A percentile compares a stretch with the other conserved stretches of the same genome.
These are phyloP conservation scores for Poliocrania exsul DNA, from an alignment of 2,797 vertebrate genomes.

Conservation along the genomic window DNA sequence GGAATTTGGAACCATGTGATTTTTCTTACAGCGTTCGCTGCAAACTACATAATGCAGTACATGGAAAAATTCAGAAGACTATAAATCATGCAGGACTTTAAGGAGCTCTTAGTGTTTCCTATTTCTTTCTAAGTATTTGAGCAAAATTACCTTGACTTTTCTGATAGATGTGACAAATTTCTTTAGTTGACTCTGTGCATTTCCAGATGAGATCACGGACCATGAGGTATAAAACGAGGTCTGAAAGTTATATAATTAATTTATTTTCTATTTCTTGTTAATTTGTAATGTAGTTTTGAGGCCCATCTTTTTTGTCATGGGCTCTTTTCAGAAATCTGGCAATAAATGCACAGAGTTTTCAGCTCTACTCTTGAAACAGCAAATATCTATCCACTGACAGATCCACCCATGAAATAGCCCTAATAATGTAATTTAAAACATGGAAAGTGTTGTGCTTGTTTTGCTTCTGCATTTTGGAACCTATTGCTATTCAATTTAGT, in stretches of 20 bases:
- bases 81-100: slow-evolving; percentile 52
- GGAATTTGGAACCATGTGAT: slow-evolving; percentile 47
- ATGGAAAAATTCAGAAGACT: slow-evolving; percentile 6
- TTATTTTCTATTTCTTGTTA: background rate
- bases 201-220: background rate
- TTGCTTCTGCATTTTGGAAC: slow-evolving; percentile 61
- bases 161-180: slow-evolving; percentile 28
- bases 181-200: background rate
- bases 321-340: background rate
- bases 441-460: slow-evolving; percentile 13
- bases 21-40: background rate
- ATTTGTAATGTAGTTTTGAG: background rate
- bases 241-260: slow-evolving; percentile 13
- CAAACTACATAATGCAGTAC: background rate
- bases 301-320: background rate
- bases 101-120: background rate
- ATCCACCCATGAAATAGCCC: background rate
- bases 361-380: background rate
- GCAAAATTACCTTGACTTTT: slow-evolving; percentile 21
- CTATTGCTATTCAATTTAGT: slow-evolving; percentile 66
- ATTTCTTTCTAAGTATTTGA: slow-evolving; percentile 6
- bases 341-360: background rate
- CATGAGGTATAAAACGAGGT: background rate
- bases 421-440: slow-evolving; percentile 51
- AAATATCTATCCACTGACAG: background rate